Base-by-base conservation (phyloP, 2,888 invertebrate genomes). In the Clitarchus hookeri region DNA sequence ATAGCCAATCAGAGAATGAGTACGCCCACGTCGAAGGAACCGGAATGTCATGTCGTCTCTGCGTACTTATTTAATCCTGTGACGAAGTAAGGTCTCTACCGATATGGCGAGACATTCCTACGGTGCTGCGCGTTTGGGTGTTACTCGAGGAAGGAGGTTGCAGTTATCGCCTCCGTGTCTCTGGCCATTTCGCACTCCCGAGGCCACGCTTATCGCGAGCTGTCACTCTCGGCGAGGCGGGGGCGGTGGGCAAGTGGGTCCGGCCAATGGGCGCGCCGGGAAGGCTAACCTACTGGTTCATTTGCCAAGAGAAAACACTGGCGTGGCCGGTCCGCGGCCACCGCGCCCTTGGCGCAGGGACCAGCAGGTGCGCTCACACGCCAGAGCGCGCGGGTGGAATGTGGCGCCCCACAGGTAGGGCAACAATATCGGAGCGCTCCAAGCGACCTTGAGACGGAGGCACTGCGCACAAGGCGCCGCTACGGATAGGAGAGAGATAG, bases 271-370 rank as follows among this genome's bases (percentile, higher is more conserved):
- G 23, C 65, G 65, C 65, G 65, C 8, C 65, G n/a, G 0, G 19
- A 23, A 65, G 65, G 65, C n/a, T 65, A 65, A 65, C 65, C 65
- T 65, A 65, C 65, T 65, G 65, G 65, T 65, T 65, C 65, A 65
- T 65, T 65, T 65, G 65, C 65, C 65, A 65, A 65, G 65, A 65
- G 65, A 65, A 65, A 65, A 65, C 65, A 23, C 65, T 16, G 48
- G 65, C 65, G n/a, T n/a, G 65, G 65, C n/a, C n/a, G 65, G 65
- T 48, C 48, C 48, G 16, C 16, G 48, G 48, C 48, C 65, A 23
- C 23, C 65, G n/a, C 65, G 65, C 13, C 65, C 65, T 65, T 65
- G 65, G 65, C n/a, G 65, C 65, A 65, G 16, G 65, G 16, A 65
- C 65, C 65, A 65, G 65, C 65, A 65, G n/a, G 65, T 65, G 0